Percentiles rank a stretch among this genome's conserved stretches.
phyloP scores from a whole-genome alignment of 2,797 vertebrate genomes.

The Taenioides sp. region DNA sequence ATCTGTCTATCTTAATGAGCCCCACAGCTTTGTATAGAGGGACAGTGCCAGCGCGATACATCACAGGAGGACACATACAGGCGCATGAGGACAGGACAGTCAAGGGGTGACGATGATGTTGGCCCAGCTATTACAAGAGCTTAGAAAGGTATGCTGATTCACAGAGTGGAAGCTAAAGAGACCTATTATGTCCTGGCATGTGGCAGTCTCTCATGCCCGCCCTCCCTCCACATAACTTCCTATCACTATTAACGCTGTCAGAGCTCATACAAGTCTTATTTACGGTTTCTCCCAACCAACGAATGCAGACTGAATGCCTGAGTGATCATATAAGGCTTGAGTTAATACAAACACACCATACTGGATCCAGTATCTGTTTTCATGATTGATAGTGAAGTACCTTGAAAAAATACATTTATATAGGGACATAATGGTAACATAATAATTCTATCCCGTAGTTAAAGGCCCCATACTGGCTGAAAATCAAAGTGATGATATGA shows the following conservation, averaged over 20 bases:
- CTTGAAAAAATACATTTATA: no score
- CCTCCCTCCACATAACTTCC: not conserved
- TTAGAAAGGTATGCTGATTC: constrained; percentile 54
- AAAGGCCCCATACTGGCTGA: no score
- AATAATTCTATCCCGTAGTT: no score
- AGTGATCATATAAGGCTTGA: not conserved
- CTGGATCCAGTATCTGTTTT: no score
- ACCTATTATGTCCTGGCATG: constrained; percentile 30
- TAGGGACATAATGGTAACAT: no score
- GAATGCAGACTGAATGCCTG: not conserved
- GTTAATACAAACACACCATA: no score
- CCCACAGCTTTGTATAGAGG: constrained; percentile 71
- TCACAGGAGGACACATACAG: constrained; percentile 66
- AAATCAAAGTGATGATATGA: no score
- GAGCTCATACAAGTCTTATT: not conserved
- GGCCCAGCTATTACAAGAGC: constrained; percentile 55
- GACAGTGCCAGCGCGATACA: constrained; percentile 67
- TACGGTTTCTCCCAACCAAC: not conserved
- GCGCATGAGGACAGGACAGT: constrained; percentile 59
- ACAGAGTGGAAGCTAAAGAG: constrained; percentile 38
- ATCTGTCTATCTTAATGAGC: constrained; percentile 85
- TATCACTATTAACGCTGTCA: not conserved
- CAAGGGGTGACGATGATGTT: constrained; percentile 54
- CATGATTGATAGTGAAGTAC: no score
- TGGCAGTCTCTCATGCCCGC: constrained; percentile 14